Base-by-base conservation (phyloP, 2,888 invertebrate genomes). In the Torymus tubicola region DNA sequence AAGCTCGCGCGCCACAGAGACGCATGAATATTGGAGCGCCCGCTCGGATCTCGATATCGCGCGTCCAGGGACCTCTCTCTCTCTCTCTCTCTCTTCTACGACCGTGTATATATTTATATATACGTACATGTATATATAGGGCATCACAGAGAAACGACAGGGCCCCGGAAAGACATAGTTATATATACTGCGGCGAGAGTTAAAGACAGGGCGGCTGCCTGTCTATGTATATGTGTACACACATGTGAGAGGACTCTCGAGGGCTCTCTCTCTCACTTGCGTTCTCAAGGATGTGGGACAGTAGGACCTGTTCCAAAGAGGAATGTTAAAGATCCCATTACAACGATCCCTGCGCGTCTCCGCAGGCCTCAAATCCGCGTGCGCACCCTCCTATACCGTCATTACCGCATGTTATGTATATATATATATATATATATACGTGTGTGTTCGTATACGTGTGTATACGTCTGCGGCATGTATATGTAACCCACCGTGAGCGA, bases 241-340 rank as follows among this genome's bases (percentile, higher is more conserved):
- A 42, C 42, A 8, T 42, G 42, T 42, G 8, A 42, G 42, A 42
- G 42, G 50, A 13, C 16, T 52, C 58, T 11, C 50, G 42, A 42
- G 42, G 50, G n/a, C 16, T 52, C 58, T 11, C 50, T n/a, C 21
- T 14, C n/a, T 31, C 8, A 16, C 8, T 8, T 1, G 50, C 53
- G 58, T 77, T 53, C 60, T 67, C 77, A 55, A 81, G 72, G 81
- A 86, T 86, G 77, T 84, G 81, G 85, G 85, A 87, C 87, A 88
- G 88, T 86, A 83, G 85, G 86, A 88, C 87, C 87, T 88, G 88
- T 84, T 87, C 84, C 82, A 80, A 42, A 73, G 80, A 80, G 85
- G 86, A 87, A 88, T 89, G 86, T 85, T 87, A 86, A 87, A 85
- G 86, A 86, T 84, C 84, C 85, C 83, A 87, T 87, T 88, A 87